Evolutionary conservation across 1,140 invertebrate species (phyloP).

Genomic region (Leptopilina boulardi): DNA sequence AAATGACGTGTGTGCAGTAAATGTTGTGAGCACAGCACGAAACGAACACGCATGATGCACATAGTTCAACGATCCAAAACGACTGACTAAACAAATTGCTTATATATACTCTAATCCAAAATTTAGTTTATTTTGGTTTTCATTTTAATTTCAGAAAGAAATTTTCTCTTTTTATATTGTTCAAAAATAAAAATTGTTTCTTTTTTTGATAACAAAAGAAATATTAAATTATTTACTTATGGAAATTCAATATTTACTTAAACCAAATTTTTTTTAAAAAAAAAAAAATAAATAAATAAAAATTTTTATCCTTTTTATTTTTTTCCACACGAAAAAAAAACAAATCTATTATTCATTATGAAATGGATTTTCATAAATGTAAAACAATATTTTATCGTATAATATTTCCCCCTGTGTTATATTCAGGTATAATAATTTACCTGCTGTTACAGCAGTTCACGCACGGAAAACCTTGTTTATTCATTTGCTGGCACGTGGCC

Average conservation of each 20-base stretch:
- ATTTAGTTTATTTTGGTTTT: background rate
- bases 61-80: conserved; percentile 6
- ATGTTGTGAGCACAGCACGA: conserved; percentile 3
- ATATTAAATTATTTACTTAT: no score
- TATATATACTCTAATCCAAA: background rate
- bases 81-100: background rate
- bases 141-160: background rate
- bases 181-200: no score
- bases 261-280: no score
- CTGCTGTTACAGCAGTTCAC: background rate
- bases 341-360: no score
- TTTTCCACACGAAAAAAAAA: no score
- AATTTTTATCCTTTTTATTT: no score
- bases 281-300: no score
- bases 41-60: conserved; percentile 8
- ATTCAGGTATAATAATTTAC: background rate
- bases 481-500: conserved; percentile 5
- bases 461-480: conserved; percentile 13
- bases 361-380: background rate
- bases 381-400: background rate
- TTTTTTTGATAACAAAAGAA: no score
- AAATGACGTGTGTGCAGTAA: conserved; percentile 9
- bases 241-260: no score
- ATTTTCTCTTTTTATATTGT: no score
- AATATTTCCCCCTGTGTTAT: background rate